Evolutionary conservation across 1,140 invertebrate species (phyloP).

Genomic region (Chelonus insularis): DNA sequence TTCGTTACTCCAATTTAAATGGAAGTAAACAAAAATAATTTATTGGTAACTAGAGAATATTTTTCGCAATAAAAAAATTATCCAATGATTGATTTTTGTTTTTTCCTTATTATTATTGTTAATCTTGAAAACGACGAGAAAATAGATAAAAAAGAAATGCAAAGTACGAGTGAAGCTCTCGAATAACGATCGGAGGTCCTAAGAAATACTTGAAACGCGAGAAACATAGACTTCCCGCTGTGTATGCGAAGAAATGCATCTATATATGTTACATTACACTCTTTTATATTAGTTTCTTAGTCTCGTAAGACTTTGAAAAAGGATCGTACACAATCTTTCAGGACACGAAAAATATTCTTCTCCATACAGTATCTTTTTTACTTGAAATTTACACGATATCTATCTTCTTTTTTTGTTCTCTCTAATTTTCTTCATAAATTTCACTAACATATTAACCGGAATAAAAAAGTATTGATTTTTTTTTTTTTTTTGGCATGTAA

Average conservation of each 20-base stretch:
- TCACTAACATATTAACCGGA: too few relatives aligned
- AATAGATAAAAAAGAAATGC: conserved; percentile 3
- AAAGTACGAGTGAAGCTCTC: conserved; percentile 10
- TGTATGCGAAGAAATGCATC: conserved; percentile 16
- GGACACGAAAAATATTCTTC: background rate
- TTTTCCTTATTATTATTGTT: too few relatives aligned
- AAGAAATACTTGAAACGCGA: conserved; percentile 22
- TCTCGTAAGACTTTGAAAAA: conserved; percentile 9
- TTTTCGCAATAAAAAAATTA: too few relatives aligned
- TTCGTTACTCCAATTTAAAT: too few relatives aligned
- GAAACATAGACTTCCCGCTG: conserved; percentile 18
- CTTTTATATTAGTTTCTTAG: background rate
- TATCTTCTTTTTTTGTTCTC: background rate
- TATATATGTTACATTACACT: background rate
- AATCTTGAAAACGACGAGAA: too few relatives aligned
- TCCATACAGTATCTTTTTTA: too few relatives aligned
- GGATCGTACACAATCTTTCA: background rate
- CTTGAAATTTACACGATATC: too few relatives aligned
- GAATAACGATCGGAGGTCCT: conserved; percentile 20
- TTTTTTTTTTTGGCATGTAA: too few relatives aligned
- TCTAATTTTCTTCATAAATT: background rate
- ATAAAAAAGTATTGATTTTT: too few relatives aligned
- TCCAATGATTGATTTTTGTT: too few relatives aligned
- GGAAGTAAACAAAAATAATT: too few relatives aligned
- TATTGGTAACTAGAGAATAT: too few relatives aligned